These are phyloP conservation scores for Tenualosa ilisha DNA, from an alignment of 2,797 vertebrate species.

Conservation along the genomic window DNA sequence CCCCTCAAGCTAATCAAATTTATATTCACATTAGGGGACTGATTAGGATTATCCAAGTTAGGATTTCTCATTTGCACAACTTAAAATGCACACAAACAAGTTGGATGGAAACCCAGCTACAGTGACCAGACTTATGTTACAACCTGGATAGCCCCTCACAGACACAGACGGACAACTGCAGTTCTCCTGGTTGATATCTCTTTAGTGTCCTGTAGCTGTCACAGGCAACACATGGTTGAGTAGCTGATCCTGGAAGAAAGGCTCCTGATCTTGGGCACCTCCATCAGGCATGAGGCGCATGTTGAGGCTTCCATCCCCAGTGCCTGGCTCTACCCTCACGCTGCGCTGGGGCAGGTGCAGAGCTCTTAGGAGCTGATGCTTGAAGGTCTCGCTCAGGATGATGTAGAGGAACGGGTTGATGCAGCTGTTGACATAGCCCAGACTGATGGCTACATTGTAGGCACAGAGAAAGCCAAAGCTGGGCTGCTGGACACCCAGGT, in stretches of 20 bases:
- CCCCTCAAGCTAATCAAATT: no score
- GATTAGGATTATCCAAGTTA: no score
- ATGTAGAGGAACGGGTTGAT: constrained; percentile 88
- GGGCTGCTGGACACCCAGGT: constrained; percentile 78
- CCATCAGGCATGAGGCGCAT: constrained; percentile 40
- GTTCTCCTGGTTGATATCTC: neutral
- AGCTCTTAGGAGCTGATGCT: constrained; percentile 78
- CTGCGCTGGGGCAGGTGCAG: constrained; percentile 77
- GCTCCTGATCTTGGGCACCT: constrained; percentile 30
- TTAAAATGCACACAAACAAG: no score
- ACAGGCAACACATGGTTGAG: constrained; percentile 61
- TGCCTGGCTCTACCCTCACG: neutral
- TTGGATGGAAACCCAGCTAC: neutral
- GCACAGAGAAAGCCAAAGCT: constrained; percentile 78
- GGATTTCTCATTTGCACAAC: no score
- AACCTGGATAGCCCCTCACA: neutral
- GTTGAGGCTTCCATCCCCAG: neutral
- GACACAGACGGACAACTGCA: neutral
- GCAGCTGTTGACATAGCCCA: constrained; percentile 87
- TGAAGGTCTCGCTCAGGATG: constrained; percentile 81
- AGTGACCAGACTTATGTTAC: neutral
- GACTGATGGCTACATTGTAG: constrained; percentile 84
- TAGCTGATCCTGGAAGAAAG: constrained; percentile 64
- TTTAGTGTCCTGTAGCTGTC: constrained; percentile 67
- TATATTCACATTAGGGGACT: no score